These are phyloP conservation scores for Megathymus violae DNA, from an alignment of 1,140 invertebrate species.

Conservation along the genomic window DNA sequence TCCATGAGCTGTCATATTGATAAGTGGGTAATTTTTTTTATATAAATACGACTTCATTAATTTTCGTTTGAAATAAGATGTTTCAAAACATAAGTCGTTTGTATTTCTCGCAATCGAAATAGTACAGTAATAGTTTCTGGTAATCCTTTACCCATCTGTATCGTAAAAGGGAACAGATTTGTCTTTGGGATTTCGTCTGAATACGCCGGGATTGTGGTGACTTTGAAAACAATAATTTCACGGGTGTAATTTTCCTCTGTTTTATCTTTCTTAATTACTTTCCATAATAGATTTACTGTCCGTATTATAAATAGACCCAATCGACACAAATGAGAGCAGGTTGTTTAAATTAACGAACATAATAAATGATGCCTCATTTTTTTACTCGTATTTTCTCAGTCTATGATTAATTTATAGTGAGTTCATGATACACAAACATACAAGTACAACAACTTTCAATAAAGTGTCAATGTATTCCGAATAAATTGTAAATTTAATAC, in stretches of 20 bases:
- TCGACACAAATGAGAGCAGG: constrained; percentile 32
- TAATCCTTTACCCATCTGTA: constrained; percentile 63
- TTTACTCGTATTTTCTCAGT: constrained; percentile 31
- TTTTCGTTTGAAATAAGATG: constrained; percentile 40
- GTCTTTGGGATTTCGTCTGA: constrained; percentile 47
- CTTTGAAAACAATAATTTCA: constrained; percentile 39
- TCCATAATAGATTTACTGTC: constrained; percentile 28
- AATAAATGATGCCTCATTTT: constrained; percentile 35
- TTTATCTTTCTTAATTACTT: constrained; percentile 36
- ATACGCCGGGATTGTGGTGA: constrained; percentile 34
- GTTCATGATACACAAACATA: constrained; percentile 32
- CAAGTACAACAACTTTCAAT: constrained; percentile 31
- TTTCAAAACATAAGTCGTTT: constrained; percentile 29
- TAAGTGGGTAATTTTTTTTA: constrained; percentile 33
- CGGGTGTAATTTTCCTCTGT: constrained; percentile 30
- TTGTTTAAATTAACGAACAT: constrained; percentile 35
- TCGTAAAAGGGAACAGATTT: constrained; percentile 58
- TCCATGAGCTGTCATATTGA: constrained; percentile 55
- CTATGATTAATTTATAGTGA: constrained; percentile 34
- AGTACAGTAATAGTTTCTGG: constrained; percentile 56
- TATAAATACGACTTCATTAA: constrained; percentile 34
- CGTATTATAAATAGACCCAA: constrained; percentile 31
- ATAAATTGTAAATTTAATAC: constrained; percentile 50
- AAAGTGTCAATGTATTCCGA: constrained; percentile 35
- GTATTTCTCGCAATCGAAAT: constrained; percentile 52